A percentile compares a stretch with the other conserved stretches of the same genome.
These are phyloP conservation scores for Arge pagana DNA, from an alignment of 2,888 invertebrate genomes.

Conservation along the genomic window DNA sequence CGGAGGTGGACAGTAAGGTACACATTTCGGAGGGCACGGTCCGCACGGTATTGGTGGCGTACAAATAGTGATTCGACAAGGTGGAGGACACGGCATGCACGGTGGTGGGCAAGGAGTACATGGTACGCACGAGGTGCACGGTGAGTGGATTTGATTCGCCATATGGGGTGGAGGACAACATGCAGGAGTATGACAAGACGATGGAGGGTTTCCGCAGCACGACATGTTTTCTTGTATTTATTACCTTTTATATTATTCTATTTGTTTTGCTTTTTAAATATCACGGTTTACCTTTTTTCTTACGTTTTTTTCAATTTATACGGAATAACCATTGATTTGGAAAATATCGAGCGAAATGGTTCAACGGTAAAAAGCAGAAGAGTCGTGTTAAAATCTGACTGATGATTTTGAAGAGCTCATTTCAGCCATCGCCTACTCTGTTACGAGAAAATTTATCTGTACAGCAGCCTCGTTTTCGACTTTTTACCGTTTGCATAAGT, in stretches of 20 bases:
- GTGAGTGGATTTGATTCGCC: slow-evolving; percentile 18
- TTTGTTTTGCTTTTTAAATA: neutral
- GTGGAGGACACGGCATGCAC: slow-evolving; percentile 36
- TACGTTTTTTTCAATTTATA: too few species aligned
- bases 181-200: neutral
- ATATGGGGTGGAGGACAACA: slow-evolving; percentile 1
- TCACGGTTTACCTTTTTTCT: neutral
- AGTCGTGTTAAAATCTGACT: too few species aligned
- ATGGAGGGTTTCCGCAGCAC: slow-evolving; percentile 3
- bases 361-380: too few species aligned
- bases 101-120: slow-evolving; percentile 33
- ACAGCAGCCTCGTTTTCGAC: too few species aligned
- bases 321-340: slow-evolving; percentile 3
- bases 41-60: slow-evolving; percentile 45
- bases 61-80: slow-evolving; percentile 42
- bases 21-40: slow-evolving; percentile 43
- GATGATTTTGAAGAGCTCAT: too few species aligned
- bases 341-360: too few species aligned
- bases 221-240: slow-evolving; percentile 7
- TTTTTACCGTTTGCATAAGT: too few species aligned
- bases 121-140: slow-evolving; percentile 39
- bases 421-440: too few species aligned
- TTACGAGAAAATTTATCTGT: too few species aligned
- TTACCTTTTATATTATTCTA: neutral
- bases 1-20: slow-evolving; percentile 35